Percentiles rank a stretch among this genome's conserved stretches.
Evolutionary conservation across 2,888 invertebrate species (phyloP).

Genomic region (Bimastos eiseni): DNA sequence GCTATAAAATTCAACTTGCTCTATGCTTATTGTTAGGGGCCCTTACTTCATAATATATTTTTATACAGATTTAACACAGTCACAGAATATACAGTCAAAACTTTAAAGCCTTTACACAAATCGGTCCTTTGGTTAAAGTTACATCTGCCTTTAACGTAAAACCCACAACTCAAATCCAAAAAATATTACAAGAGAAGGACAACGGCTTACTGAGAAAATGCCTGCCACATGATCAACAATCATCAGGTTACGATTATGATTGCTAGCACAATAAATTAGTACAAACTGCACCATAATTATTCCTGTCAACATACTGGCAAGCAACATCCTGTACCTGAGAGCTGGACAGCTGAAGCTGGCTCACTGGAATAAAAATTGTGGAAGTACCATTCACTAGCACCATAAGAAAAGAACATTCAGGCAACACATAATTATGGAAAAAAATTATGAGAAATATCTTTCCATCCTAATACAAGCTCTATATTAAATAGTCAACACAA

Average conservation of each 20-base stretch:
- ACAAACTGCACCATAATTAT: neutral
- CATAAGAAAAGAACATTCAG: neutral
- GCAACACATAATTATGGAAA: neutral
- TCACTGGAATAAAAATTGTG: neutral
- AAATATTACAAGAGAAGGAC: too few species aligned
- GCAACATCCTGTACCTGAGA: neutral
- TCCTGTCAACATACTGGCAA: neutral
- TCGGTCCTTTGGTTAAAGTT: too few species aligned
- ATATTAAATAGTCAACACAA: neutral
- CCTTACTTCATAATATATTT: too few species aligned
- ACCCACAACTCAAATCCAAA: too few species aligned
- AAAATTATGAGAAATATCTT: neutral
- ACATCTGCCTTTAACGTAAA: too few species aligned
- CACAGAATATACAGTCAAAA: too few species aligned
- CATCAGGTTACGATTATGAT: neutral
- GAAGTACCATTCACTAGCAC: neutral
- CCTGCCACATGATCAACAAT: too few species aligned
- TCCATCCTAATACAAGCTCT: neutral
- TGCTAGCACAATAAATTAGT: neutral
- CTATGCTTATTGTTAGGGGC: too few species aligned
- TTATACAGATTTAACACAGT: too few species aligned
- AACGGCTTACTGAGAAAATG: too few species aligned
- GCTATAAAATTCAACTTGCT: too few species aligned
- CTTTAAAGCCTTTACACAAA: too few species aligned
- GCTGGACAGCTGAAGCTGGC: neutral